These are phyloP conservation scores for Coptodon bakossiorum DNA, from an alignment of 2,113 vertebrate species.

Conservation along the genomic window DNA sequence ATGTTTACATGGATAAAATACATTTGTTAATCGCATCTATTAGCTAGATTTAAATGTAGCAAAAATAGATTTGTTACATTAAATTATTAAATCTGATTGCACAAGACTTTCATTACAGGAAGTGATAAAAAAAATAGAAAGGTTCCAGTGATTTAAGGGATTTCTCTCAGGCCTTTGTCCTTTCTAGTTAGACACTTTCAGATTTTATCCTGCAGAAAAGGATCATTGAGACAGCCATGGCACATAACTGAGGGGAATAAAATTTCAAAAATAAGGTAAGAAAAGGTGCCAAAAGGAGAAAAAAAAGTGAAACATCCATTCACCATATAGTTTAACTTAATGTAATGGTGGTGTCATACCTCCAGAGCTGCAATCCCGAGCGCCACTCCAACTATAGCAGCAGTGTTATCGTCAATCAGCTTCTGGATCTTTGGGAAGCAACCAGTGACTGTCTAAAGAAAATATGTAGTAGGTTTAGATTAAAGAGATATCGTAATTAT, in stretches of 20 bases:
- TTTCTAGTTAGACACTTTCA: background rate
- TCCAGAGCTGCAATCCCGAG: slow-evolving; percentile 73
- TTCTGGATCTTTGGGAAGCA: slow-evolving; percentile 59
- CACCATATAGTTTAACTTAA: background rate
- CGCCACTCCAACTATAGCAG: slow-evolving; percentile 65
- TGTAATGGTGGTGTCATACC: slow-evolving; percentile 46
- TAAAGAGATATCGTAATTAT: background rate
- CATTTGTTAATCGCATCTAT: background rate
- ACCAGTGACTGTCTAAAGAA: slow-evolving; percentile 43
- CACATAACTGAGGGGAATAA: slow-evolving; percentile 51
- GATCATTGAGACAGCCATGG: slow-evolving; percentile 69
- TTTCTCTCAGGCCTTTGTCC: background rate
- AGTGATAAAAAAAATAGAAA: background rate
- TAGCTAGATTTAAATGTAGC: background rate
- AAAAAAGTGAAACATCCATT: background rate
- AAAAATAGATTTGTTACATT: slow-evolving; percentile 12
- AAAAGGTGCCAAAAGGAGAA: background rate
- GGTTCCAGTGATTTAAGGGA: background rate
- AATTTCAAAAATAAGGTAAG: background rate
- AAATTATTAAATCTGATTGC: slow-evolving; percentile 16
- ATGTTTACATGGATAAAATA: background rate
- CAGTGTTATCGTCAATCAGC: slow-evolving; percentile 58
- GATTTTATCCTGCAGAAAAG: slow-evolving; percentile 63
- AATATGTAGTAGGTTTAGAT: background rate
- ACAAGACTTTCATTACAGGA: background rate